phyloP scores from a whole-genome alignment of 2,797 vertebrate species.

The Eulemur rubriventer region DNA sequence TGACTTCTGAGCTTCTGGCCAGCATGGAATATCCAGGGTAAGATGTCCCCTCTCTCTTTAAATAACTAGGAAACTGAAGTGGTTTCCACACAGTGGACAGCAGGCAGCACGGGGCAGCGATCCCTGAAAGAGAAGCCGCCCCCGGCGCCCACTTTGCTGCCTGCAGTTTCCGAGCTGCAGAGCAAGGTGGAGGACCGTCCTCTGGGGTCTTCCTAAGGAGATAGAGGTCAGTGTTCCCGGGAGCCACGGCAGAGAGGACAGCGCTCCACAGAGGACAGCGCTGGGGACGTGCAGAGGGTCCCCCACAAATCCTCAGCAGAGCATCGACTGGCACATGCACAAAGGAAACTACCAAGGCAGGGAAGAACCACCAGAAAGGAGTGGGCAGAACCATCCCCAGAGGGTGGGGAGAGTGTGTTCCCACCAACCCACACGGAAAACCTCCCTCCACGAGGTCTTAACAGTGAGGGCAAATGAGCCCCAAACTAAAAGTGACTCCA shows the following conservation, averaged over 20 bases:
- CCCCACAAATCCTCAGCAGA: no score
- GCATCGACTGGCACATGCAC: rapidly evolving
- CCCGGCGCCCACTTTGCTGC: rapidly evolving
- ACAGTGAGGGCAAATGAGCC: background rate
- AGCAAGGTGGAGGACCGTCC: rapidly evolving
- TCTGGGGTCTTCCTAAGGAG: background rate
- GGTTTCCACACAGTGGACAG: background rate
- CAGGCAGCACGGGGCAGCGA: background rate
- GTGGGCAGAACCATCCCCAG: background rate
- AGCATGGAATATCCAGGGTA: background rate
- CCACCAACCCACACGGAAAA: background rate
- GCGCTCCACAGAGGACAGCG: no score
- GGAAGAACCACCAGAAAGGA: background rate
- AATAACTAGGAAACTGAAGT: background rate
- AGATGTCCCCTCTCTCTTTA: no score
- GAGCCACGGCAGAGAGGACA: rapidly evolving
- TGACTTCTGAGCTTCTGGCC: background rate
- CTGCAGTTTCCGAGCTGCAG: background rate
- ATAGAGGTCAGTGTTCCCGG: background rate
- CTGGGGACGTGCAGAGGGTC: background rate
- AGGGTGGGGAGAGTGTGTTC: background rate
- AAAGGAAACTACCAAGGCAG: background rate
- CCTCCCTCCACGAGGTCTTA: background rate
- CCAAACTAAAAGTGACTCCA: background rate
- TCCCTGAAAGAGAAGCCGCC: background rate